Conservation (phyloP, 2,888 invertebrate species). For the Callimorpha dominula region DNA sequence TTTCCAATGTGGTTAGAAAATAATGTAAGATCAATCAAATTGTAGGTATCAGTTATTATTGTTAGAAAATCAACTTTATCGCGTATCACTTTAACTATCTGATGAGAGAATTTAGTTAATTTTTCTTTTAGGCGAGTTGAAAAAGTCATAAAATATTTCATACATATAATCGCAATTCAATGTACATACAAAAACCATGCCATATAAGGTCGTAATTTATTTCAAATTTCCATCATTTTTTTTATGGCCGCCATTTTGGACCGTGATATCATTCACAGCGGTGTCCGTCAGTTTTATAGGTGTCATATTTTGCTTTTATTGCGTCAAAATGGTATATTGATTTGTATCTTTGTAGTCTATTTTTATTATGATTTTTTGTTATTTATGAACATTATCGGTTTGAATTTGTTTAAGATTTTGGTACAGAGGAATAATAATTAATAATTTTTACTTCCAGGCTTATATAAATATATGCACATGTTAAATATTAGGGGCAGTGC, state of each 20-base stretch:
- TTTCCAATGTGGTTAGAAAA: no score
- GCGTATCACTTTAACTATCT: no score
- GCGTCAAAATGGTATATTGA: slow-evolving; percentile 63
- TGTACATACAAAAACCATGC: neutral
- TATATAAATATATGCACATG: neutral
- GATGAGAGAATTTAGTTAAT: no score
- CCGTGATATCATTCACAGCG: slow-evolving; percentile 36
- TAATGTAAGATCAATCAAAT: no score
- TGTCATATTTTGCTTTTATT: slow-evolving; percentile 51
- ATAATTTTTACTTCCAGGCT: neutral
- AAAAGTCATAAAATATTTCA: no score
- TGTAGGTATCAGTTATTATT: no score
- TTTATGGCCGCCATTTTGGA: slow-evolving; percentile 35
- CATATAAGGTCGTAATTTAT: slow-evolving; percentile 13
- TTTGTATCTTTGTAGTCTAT: slow-evolving; percentile 31
- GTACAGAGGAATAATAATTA: neutral
- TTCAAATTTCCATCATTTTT: slow-evolving; percentile 3
- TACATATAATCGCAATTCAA: no score
- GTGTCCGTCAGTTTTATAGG: slow-evolving; percentile 40
- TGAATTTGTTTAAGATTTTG: neutral
- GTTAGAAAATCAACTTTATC: no score
- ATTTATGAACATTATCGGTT: neutral
- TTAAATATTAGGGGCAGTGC: neutral
- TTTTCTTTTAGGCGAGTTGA: no score
- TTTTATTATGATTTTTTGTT: neutral